Base-by-base conservation (phyloP, 2,113 vertebrate species). In the Geococcyx californianus region DNA sequence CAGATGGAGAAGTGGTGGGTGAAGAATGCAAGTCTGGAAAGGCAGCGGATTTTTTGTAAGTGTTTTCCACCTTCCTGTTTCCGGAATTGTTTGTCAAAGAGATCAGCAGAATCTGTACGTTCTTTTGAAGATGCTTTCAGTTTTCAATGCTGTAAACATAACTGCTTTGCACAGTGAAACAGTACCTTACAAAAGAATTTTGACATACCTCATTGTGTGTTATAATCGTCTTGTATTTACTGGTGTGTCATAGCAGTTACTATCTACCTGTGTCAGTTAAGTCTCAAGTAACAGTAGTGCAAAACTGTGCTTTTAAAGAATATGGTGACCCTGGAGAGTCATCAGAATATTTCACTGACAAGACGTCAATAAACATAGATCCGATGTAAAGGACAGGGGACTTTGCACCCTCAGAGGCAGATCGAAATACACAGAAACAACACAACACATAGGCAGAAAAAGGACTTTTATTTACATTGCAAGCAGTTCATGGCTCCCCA, bases 161-260 rank as follows among this genome's bases (percentile, higher is more conserved):
- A 33, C 29, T 67, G 20, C 13, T 89, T 79, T 51, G 31, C 92
- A 18, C 17, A 33, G 13, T 54, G n/a, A 63, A 85, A 36, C 13
- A 59, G 9, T 12, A 23, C 6, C 10, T 70, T 59, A 68, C 25
- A 80, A 79, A 73, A 11, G 31, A 60, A 31, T 47, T 92, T 34
- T 28, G 14, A 3, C 55, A 94, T 73, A 11, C 16, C 6, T 80
- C 1, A 0, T 25, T n/a, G 40, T 33, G 16, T 1, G 0, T 60
- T 76, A 14, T 8, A 18, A 36, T 88, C 12, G 16, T 16, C 12
- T 80, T 80, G 55, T 6, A 17, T 67, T 86, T 74, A 33, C 18
- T 58, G 17, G 11, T 40, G 3, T 75, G 64, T 78, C 6, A 4
- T 2, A 64, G 11, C 16, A 66, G 34, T 44, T 68, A 10, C 40